phyloP scores from a whole-genome alignment of 2,888 invertebrate genomes.

The Phymatocera aterrima region DNA sequence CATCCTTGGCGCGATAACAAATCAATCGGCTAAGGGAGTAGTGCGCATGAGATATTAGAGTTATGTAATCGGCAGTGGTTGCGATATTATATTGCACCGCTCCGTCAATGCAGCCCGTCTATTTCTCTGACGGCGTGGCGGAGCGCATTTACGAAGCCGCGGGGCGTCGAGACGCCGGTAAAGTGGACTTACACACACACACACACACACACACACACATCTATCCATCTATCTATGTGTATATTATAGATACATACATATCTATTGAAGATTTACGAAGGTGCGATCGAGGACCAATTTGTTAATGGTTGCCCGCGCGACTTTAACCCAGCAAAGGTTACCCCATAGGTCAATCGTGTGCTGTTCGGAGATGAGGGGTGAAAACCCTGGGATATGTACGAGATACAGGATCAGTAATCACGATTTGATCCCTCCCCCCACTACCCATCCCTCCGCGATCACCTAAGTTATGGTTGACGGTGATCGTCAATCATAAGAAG shows the following conservation, averaged over 20 bases:
- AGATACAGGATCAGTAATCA: slow-evolving; percentile 40
- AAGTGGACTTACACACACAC: too few relatives aligned
- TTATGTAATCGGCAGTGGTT: slow-evolving; percentile 29
- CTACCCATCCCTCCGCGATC: slow-evolving; percentile 8
- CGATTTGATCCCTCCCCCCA: slow-evolving; percentile 28
- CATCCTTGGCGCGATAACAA: neutral
- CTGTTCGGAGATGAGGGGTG: slow-evolving; percentile 32
- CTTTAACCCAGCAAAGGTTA: slow-evolving; percentile 23
- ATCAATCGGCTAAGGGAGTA: slow-evolving; percentile 16
- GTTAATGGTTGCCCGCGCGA: slow-evolving; percentile 41
- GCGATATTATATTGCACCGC: slow-evolving; percentile 7
- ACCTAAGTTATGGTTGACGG: slow-evolving; percentile 24
- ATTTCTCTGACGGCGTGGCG: slow-evolving; percentile 16
- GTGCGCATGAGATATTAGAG: slow-evolving; percentile 1
- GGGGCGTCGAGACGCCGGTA: slow-evolving; percentile 10
- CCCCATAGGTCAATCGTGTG: slow-evolving; percentile 28
- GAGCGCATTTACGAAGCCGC: slow-evolving; percentile 19
- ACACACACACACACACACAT: neutral
- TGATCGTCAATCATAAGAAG: slow-evolving; percentile 42
- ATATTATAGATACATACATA: neutral
- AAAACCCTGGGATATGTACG: slow-evolving; percentile 32
- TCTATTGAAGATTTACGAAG: slow-evolving; percentile 33
- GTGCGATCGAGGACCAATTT: slow-evolving; percentile 39
- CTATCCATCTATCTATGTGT: neutral
- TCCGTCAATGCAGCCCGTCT: neutral